Conservation (phyloP, 2,113 vertebrate species). For the Oreocharis arfaki region DNA sequence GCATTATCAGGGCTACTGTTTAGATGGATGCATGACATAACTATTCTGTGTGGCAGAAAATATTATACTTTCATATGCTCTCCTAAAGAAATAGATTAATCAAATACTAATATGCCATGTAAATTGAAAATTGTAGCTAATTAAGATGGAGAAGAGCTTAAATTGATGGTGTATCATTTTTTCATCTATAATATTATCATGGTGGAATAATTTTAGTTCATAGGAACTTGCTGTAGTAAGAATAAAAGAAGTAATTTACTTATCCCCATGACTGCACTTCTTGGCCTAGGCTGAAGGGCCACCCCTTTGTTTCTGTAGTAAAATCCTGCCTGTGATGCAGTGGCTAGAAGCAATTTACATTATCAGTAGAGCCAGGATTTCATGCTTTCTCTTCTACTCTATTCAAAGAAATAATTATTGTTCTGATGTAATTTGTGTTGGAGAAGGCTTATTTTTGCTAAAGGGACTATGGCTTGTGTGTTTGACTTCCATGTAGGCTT, state of each 20-base stretch:
- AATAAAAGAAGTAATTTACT: background rate
- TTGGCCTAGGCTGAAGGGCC: background rate
- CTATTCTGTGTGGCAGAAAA: background rate
- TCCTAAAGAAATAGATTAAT: background rate
- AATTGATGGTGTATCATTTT: background rate
- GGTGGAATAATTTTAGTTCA: background rate
- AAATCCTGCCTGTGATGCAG: background rate
- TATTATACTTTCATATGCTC: background rate
- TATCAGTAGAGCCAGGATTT: background rate
- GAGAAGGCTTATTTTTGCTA: background rate
- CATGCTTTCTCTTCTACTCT: background rate
- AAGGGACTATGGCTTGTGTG: background rate
- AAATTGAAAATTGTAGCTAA: background rate
- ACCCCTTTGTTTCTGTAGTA: background rate
- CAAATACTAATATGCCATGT: background rate
- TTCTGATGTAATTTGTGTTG: background rate
- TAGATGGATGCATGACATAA: background rate
- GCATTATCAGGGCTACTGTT: background rate
- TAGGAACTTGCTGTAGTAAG: background rate
- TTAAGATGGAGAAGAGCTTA: background rate
- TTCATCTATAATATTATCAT: background rate
- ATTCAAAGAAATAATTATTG: background rate
- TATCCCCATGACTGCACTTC: background rate
- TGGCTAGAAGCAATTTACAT: background rate
- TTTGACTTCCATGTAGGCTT: background rate